Percentiles rank a stretch among this genome's conserved stretches.
These are phyloP conservation scores for Proctacanthus coquilletti DNA, from an alignment of 1,140 invertebrate species.

Conservation along the genomic window DNA sequence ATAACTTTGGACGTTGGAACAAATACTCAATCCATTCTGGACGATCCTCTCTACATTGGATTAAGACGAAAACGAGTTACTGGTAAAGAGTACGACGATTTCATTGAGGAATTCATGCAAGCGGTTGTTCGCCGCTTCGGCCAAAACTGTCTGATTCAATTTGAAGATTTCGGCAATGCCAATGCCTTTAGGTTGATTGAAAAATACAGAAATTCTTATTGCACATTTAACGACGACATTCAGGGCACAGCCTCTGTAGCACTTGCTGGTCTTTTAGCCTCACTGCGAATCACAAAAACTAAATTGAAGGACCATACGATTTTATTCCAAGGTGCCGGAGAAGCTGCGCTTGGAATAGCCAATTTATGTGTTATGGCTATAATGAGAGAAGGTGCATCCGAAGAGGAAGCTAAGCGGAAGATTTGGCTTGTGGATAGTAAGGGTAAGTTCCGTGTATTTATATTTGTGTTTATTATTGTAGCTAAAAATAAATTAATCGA, in stretches of 20 bases:
- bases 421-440: slow-evolving; percentile 60
- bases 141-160: slow-evolving; percentile 70
- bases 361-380: slow-evolving; percentile 75
- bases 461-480: too few species aligned
- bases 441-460: too few species aligned
- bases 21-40: slow-evolving; percentile 67
- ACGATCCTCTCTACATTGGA: slow-evolving; percentile 89
- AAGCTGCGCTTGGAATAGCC: slow-evolving; percentile 80
- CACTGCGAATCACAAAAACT: slow-evolving; percentile 58
- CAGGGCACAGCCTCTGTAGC: slow-evolving; percentile 85
- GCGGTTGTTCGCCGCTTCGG: slow-evolving; percentile 73
- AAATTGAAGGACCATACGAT: slow-evolving; percentile 66
- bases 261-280: slow-evolving; percentile 77
- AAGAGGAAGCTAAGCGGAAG: slow-evolving; percentile 50
- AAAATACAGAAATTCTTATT: slow-evolving; percentile 71
- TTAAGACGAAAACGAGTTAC: slow-evolving; percentile 64
- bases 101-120: slow-evolving; percentile 95
- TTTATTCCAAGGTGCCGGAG: slow-evolving; percentile 85
- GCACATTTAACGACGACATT: slow-evolving; percentile 94
- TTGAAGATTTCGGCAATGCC: slow-evolving; percentile 88
- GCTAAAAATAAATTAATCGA: too few species aligned
- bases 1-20: slow-evolving; percentile 87
- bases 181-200: slow-evolving; percentile 79
- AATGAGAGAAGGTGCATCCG: slow-evolving; percentile 56
- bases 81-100: slow-evolving; percentile 74